These are phyloP conservation scores for Pomatorhinus ruficollis DNA, from an alignment of 2,113 vertebrate genomes.

Conservation along the genomic window DNA sequence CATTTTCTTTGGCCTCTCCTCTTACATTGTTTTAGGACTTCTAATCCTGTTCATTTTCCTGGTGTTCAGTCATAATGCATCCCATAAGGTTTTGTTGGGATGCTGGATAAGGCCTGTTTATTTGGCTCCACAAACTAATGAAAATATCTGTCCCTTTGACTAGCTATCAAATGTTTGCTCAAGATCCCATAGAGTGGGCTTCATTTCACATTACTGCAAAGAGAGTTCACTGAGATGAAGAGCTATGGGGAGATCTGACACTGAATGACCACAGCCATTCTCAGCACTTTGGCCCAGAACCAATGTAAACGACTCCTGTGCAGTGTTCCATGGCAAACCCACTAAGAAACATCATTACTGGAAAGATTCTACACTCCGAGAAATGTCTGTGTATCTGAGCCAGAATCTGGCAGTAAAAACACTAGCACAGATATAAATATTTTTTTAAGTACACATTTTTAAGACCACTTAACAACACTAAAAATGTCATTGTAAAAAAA, in stretches of 20 bases:
- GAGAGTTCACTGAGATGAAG: neutral
- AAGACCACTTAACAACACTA: neutral
- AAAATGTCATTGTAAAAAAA: neutral
- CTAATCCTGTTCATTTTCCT: neutral
- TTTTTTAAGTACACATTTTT: neutral
- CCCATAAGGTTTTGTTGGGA: neutral
- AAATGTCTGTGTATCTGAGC: neutral
- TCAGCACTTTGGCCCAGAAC: neutral
- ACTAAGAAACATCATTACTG: neutral
- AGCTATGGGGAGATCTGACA: neutral
- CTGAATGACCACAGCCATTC: neutral
- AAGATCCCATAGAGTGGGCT: neutral
- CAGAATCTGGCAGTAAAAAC: constrained; percentile 23
- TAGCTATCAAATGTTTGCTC: neutral
- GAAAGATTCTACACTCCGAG: constrained; percentile 10
- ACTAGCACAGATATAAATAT: neutral
- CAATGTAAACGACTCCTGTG: neutral
- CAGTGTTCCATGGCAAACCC: neutral
- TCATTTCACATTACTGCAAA: neutral
- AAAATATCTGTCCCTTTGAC: neutral
- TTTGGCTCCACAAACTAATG: neutral
- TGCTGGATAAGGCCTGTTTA: neutral
- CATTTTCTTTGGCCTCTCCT: neutral
- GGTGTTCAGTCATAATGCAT: neutral
- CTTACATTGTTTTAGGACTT: neutral